Evolutionary conservation across 2,797 vertebrate species (phyloP).

Genomic region (Sorex maritimensis): DNA sequence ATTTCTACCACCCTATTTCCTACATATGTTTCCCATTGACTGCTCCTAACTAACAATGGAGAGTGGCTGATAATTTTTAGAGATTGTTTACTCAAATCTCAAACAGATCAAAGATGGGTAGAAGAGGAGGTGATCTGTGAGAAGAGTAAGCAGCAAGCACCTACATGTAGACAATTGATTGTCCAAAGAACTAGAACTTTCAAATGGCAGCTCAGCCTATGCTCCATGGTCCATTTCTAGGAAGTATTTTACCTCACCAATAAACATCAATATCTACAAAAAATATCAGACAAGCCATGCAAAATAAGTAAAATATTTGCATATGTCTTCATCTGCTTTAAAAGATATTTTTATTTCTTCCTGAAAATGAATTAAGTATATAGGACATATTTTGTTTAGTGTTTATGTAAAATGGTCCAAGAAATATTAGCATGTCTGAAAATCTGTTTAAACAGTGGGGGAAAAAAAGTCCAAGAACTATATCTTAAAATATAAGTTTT

Average conservation of each 20-base stretch:
- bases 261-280: background rate
- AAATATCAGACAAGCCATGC: background rate
- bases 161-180: background rate
- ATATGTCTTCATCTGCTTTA: background rate
- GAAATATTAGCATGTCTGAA: background rate
- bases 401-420: background rate
- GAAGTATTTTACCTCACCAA: background rate
- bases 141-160: background rate
- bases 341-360: background rate
- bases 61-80: rapidly evolving
- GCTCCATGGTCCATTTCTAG: background rate
- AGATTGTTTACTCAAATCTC: background rate
- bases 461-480: too few species aligned
- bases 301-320: background rate
- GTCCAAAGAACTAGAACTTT: background rate
- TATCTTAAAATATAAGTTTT: too few species aligned
- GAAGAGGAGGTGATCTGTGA: background rate
- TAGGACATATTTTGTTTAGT: background rate
- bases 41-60: background rate
- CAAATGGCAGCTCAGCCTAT: background rate
- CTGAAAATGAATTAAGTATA: background rate
- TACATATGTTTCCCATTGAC: background rate
- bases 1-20: background rate
- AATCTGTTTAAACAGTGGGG: background rate
- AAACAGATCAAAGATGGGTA: background rate